A percentile compares a stretch with the other conserved stretches of the same genome.
Evolutionary conservation across 2,113 vertebrate genomes (phyloP).

Genomic region (Gambusia affinis): DNA sequence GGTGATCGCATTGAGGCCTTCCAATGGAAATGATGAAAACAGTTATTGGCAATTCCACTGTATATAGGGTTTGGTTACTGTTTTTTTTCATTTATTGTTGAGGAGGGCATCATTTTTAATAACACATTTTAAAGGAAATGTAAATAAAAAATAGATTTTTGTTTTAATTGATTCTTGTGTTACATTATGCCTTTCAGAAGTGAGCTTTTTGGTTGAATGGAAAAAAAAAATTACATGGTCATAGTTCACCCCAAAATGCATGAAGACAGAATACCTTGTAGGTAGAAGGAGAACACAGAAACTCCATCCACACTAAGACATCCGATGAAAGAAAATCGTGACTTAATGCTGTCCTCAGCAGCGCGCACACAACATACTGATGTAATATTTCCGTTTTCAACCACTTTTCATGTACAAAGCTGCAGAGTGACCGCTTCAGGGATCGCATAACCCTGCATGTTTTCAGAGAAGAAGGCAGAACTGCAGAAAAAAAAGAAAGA

Average conservation of each 20-base stretch:
- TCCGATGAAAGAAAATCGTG: not conserved
- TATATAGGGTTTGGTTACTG: no score
- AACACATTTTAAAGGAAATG: no score
- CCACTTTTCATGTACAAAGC: conserved; percentile 20
- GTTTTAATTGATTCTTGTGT: no score
- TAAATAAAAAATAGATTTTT: no score
- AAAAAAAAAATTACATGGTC: not conserved
- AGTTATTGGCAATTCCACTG: no score
- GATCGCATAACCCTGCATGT: conserved; percentile 18
- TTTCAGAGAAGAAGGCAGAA: conserved; percentile 22
- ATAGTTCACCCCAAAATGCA: not conserved
- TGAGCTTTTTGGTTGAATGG: no score
- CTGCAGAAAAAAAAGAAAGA: conserved; percentile 6
- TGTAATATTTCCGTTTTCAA: conserved; percentile 5
- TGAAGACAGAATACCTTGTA: not conserved
- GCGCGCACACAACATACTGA: not conserved
- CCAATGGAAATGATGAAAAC: no score
- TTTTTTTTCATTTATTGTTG: no score
- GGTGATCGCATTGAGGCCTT: not conserved
- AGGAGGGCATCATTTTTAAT: no score
- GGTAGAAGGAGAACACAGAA: not conserved
- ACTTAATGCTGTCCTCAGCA: not conserved
- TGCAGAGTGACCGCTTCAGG: conserved; percentile 29
- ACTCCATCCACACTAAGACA: not conserved
- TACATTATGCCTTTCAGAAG: no score